Base-by-base conservation (phyloP, 2,797 vertebrate species). In the Pachyuromys duprasi region DNA sequence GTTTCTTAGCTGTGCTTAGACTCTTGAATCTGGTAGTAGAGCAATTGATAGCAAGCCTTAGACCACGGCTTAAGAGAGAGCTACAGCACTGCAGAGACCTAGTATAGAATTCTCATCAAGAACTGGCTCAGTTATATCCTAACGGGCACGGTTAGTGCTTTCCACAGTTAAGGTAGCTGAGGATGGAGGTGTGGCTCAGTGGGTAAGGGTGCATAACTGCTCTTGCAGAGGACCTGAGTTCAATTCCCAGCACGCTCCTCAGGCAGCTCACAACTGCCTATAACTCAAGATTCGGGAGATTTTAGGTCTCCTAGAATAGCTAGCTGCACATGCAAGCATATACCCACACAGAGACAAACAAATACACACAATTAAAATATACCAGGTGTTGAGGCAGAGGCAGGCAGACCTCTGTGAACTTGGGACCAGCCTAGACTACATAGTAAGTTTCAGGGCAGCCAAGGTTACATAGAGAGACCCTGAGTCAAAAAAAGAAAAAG, bases 51-150 rank as follows among this genome's bases (percentile, higher is more conserved):
- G 53, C 60, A 62, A 74, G 57, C 91, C 82, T 31, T 89, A 62
- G 42, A 62, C 12, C 62, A 62, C 6, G 3, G n/a, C 13, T 84
- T 81, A 63, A 69, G 8, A 80, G 86, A 86, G 33, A 86, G 82
- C 55, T 55, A 67, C 60, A 87, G 33, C n/a, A 86, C 65, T 82
- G 11, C 8, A 92, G 36, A 81, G 20, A 6, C 55, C n/a, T 24
- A 28, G 9, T 45, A 76, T 57, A 84, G 72, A 89, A 49, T 86
- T 95, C 42, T 91, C n/a, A 82, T 13, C 49, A 79, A 89, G 31
- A 31, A 8, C 39, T 83, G 24, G 5, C 6, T 74, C 69, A n/a
- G 33, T 45, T 92, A 31, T 55, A 57, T 12, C 80, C 12, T 80
- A 87, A 91, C 84, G 55, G 60, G 49, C 79, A 79, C 36, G 49